phyloP scores from a whole-genome alignment of 2,797 vertebrate genomes.

The Pelodytes ibericus region DNA sequence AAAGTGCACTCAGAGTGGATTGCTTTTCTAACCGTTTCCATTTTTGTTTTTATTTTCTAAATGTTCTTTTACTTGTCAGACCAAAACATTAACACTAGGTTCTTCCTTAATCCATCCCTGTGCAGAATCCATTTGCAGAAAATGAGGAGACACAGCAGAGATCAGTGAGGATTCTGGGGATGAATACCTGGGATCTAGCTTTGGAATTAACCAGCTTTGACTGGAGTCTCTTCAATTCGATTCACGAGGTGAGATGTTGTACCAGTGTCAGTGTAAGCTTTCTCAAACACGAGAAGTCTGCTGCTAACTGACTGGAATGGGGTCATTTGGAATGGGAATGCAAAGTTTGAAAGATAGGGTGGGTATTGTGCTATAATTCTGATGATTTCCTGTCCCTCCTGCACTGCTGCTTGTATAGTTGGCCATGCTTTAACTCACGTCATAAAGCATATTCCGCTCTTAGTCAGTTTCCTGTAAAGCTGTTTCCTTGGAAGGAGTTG shows the following conservation, averaged over 20 bases:
- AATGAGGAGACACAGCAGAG: conserved; percentile 86
- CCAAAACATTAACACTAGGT: conserved; percentile 56
- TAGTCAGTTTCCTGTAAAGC: neutral
- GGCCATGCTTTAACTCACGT: neutral
- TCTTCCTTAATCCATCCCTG: conserved; percentile 58
- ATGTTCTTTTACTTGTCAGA: neutral
- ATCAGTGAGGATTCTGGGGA: conserved; percentile 84
- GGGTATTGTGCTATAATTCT: neutral
- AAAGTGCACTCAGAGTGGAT: conserved; percentile 63
- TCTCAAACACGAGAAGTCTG: neutral
- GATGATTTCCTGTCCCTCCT: neutral
- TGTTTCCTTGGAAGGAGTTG: neutral
- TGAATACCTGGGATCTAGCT: conserved; percentile 96
- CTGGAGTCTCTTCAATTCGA: conserved; percentile 89
- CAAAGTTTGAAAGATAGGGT: neutral
- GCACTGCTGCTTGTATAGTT: neutral
- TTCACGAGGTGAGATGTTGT: conserved; percentile 84
- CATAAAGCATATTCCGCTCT: neutral
- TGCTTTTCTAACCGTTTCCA: conserved; percentile 59
- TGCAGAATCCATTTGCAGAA: conserved; percentile 86
- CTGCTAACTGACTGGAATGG: neutral
- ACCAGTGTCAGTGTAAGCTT: neutral
- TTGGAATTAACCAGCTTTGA: conserved; percentile 92
- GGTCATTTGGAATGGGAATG: neutral
- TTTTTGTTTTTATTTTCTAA: neutral